These are phyloP conservation scores for Drosophila crucigera DNA, from an alignment of 2,888 invertebrate genomes.

Conservation along the genomic window DNA sequence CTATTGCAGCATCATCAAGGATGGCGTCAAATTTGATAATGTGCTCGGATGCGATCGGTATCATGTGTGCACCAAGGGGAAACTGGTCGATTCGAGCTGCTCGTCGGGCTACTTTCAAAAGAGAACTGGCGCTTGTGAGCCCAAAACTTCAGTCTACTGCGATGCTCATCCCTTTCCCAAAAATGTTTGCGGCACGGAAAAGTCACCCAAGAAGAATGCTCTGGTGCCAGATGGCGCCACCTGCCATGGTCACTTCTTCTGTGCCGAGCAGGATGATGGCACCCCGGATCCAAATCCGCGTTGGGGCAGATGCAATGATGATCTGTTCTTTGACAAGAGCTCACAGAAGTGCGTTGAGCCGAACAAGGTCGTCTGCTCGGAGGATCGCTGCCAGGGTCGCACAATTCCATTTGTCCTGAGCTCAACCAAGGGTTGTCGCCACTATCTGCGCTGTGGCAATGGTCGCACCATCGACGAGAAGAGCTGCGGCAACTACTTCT, in stretches of 20 bases:
- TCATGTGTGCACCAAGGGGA: conserved; percentile 56
- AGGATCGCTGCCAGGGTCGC: conserved; percentile 83
- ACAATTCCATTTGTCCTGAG: conserved; percentile 66
- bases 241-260: conserved; percentile 79
- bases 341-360: conserved; percentile 61
- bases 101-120: conserved; percentile 54
- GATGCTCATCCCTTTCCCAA: conserved; percentile 59
- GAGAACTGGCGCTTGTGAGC: conserved; percentile 44
- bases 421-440: conserved; percentile 68
- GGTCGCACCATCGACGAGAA: conserved; percentile 56
- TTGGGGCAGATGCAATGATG: conserved; percentile 67
- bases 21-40: conserved; percentile 64
- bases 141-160: conserved; percentile 45
- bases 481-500: conserved; percentile 75
- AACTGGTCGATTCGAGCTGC: conserved; percentile 50
- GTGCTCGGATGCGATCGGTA: conserved; percentile 56
- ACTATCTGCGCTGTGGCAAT: conserved; percentile 70
- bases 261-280: conserved; percentile 38
- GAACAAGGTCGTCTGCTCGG: conserved; percentile 50
- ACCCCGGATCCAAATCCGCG: conserved; percentile 60
- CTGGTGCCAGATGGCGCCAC: conserved; percentile 58
- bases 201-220: conserved; percentile 42
- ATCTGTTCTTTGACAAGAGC: conserved; percentile 69
- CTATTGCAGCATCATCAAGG: conserved; percentile 72
- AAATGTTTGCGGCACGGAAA: conserved; percentile 62